Conservation (phyloP, 2,888 invertebrate genomes). For the Agrochola circellaris region DNA sequence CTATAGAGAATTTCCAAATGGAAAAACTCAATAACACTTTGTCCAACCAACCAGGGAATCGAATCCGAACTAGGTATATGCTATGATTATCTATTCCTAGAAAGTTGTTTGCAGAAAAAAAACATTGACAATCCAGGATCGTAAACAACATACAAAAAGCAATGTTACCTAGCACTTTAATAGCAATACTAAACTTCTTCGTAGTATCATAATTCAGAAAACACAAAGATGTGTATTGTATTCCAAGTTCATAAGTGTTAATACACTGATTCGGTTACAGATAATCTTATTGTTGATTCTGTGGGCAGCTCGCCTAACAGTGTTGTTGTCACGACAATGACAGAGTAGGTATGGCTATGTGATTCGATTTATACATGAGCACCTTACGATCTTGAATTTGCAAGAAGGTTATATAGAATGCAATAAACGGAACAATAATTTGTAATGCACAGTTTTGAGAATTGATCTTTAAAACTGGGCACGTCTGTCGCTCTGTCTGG, state of each 20-base stretch:
- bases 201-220: slow-evolving; percentile 33
- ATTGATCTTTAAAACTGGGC: slow-evolving; percentile 42
- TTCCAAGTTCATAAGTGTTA: slow-evolving; percentile 50
- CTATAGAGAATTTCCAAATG: neutral
- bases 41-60: neutral
- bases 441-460: slow-evolving; percentile 40
- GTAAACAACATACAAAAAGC: neutral
- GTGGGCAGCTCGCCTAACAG: slow-evolving; percentile 49
- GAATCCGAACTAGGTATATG: neutral
- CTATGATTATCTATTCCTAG: neutral
- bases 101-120: neutral
- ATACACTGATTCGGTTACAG: slow-evolving; percentile 54
- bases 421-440: slow-evolving; percentile 33
- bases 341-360: slow-evolving; percentile 48
- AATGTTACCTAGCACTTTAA: neutral
- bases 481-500: slow-evolving; percentile 49
- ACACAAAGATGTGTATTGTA: slow-evolving; percentile 31
- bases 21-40: neutral
- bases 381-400: slow-evolving; percentile 41
- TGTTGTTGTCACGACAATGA: slow-evolving; percentile 61
- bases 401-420: slow-evolving; percentile 37
- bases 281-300: slow-evolving; percentile 62
- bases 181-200: slow-evolving; percentile 2
- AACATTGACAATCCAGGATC: neutral
- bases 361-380: slow-evolving; percentile 57